Conservation (phyloP, 2,113 vertebrate genomes). For the Dromas ardeola region DNA sequence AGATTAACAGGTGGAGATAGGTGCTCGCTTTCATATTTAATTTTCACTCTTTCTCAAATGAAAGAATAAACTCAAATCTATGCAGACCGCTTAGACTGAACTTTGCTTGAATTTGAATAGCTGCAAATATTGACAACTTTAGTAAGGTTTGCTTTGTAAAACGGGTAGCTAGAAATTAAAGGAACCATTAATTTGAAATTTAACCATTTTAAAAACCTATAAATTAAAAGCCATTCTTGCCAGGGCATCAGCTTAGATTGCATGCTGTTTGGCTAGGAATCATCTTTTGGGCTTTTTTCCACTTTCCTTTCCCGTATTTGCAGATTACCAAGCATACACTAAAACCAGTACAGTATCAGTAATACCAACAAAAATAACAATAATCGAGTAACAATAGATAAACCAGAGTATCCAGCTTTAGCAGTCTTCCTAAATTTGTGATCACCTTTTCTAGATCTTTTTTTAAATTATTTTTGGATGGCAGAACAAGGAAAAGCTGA, state of each 20-base stretch:
- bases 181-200: neutral
- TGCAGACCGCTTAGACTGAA: neutral
- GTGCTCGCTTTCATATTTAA: neutral
- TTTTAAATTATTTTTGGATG: neutral
- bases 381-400: neutral
- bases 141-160: neutral
- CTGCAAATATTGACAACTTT: neutral
- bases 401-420: neutral
- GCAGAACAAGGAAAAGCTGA: neutral
- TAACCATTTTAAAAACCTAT: neutral
- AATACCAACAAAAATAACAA: neutral
- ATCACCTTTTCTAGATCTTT: neutral
- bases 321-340: neutral
- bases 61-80: neutral
- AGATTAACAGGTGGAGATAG: neutral
- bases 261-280: neutral
- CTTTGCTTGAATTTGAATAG: neutral
- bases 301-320: neutral
- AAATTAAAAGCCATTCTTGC: neutral
- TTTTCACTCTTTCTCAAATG: neutral
- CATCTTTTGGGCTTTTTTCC: neutral
- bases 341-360: neutral
- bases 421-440: neutral
- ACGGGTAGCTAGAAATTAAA: neutral
- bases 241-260: neutral